A percentile compares a stretch with the other conserved stretches of the same genome.
phyloP scores from a whole-genome alignment of 1,140 invertebrate genomes.

The Campoletis sonorensis region DNA sequence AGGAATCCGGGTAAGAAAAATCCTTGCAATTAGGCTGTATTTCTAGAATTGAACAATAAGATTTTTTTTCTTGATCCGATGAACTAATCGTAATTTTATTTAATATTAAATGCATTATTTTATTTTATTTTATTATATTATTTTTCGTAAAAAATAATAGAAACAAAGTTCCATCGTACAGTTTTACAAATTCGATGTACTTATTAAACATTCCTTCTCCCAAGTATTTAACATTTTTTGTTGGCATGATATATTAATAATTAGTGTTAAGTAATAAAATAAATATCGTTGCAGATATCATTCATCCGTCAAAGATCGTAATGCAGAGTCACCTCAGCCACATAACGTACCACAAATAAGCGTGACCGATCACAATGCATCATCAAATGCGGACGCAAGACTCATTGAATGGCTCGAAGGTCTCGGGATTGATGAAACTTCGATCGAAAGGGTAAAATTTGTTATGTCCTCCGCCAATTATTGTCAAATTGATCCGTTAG shows the following conservation, averaged over 20 bases:
- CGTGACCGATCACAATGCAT: constrained; percentile 60
- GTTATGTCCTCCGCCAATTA: no score
- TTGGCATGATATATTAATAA: constrained; percentile 11
- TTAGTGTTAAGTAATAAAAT: constrained; percentile 40
- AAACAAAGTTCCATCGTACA: no score
- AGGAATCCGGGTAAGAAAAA: constrained; percentile 57
- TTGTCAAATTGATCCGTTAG: no score
- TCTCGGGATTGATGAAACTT: constrained; percentile 78
- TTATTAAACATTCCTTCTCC: no score
- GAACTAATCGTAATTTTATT: background rate
- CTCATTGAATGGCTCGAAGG: constrained; percentile 80
- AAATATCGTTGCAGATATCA: constrained; percentile 57
- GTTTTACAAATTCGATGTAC: no score
- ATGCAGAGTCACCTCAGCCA: constrained; percentile 49
- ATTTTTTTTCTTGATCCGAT: no score
- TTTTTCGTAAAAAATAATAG: no score
- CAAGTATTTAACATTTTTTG: no score
- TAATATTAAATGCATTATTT: no score
- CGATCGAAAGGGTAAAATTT: constrained; percentile 77
- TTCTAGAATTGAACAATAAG: no score
- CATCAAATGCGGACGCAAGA: constrained; percentile 67
- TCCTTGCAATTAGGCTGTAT: background rate
- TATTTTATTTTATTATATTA: no score
- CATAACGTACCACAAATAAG: constrained; percentile 66
- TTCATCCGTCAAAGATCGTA: constrained; percentile 56